phyloP scores from a whole-genome alignment of 2,113 vertebrate species.

The Silurus meridionalis region DNA sequence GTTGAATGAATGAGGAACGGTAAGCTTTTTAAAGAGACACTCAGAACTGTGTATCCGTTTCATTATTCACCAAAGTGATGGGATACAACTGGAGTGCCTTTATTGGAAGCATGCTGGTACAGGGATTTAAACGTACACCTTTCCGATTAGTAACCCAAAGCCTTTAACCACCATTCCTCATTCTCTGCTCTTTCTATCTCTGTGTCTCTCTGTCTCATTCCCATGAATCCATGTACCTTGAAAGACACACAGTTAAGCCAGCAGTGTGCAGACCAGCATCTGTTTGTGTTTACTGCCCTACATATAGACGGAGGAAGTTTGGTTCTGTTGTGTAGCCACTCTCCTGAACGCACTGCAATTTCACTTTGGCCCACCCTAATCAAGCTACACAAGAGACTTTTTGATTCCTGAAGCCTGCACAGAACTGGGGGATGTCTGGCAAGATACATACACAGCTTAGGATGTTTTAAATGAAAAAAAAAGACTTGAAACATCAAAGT shows the following conservation, averaged over 20 bases:
- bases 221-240: too few species aligned
- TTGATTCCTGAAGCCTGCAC: conserved; percentile 62
- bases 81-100: background rate
- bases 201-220: conserved; percentile 8
- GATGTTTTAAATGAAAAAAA: conserved; percentile 15
- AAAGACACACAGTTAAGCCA: conserved; percentile 60
- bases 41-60: too few species aligned
- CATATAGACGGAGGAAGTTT: conserved; percentile 47
- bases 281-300: conserved; percentile 74
- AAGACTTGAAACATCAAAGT: background rate
- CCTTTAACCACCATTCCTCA: background rate
- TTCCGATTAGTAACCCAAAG: too few species aligned
- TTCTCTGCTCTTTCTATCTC: background rate
- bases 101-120: background rate
- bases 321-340: conserved; percentile 54
- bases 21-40: background rate
- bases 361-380: conserved; percentile 66
- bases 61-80: background rate
- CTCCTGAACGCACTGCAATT: conserved; percentile 58
- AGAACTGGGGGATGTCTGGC: conserved; percentile 36
- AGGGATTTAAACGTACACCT: background rate
- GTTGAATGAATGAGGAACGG: background rate
- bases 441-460: conserved; percentile 24
- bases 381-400: conserved; percentile 69
- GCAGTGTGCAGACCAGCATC: conserved; percentile 58